Percentiles rank a stretch among this genome's conserved stretches.
Evolutionary conservation across 1,140 invertebrate genomes (phyloP).

Genomic region (Sweltsa coloradensis): DNA sequence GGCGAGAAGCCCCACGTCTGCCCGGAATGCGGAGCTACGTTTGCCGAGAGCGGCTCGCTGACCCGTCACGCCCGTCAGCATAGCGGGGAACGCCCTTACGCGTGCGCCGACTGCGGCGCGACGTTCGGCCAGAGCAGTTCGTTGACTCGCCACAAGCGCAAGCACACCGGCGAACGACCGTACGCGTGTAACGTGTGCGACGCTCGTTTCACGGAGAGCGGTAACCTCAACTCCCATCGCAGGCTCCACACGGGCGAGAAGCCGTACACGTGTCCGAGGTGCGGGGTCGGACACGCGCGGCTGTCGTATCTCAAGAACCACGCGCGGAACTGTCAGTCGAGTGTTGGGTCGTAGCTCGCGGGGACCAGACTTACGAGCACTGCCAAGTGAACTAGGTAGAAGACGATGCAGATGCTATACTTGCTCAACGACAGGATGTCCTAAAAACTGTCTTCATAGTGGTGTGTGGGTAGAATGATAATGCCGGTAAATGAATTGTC

Average conservation of each 20-base stretch:
- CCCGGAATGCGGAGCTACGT: neutral
- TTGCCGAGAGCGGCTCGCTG: constrained; percentile 34
- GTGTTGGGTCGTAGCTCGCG: too few species aligned
- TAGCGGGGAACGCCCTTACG: constrained; percentile 67
- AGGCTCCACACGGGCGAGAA: neutral
- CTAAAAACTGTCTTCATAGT: too few species aligned
- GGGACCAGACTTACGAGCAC: too few species aligned
- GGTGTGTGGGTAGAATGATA: too few species aligned
- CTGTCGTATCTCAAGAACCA: too few species aligned
- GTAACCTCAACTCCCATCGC: neutral
- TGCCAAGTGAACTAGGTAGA: too few species aligned
- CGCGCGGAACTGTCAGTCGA: too few species aligned
- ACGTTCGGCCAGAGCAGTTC: constrained; percentile 47
- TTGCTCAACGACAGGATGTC: too few species aligned
- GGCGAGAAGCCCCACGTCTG: neutral
- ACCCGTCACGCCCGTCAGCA: constrained; percentile 42
- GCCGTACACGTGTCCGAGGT: neutral
- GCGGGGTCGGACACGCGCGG: neutral
- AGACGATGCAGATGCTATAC: too few species aligned
- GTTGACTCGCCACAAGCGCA: constrained; percentile 44
- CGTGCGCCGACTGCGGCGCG: constrained; percentile 45
- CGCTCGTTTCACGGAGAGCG: constrained; percentile 31
- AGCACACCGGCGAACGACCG: constrained; percentile 67
- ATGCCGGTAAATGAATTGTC: too few species aligned
- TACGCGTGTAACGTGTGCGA: constrained; percentile 63